phyloP scores from a whole-genome alignment of 2,888 invertebrate species.

The Epinotia nisella region DNA sequence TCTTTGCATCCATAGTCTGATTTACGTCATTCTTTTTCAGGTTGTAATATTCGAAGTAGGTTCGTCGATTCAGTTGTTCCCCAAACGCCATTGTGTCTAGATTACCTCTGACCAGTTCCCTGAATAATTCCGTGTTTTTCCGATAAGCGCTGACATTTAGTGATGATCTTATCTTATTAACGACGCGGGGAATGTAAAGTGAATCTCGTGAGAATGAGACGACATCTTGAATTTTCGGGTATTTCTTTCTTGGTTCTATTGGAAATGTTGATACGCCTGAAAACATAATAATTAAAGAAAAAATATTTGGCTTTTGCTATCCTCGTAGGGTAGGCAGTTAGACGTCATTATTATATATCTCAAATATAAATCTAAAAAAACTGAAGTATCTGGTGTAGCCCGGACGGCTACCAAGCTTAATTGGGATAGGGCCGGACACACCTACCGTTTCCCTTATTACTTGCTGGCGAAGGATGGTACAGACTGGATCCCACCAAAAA shows the following conservation, averaged over 20 bases:
- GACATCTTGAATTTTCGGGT: slow-evolving; percentile 11
- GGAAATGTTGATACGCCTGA: background rate
- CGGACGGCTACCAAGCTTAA: no score
- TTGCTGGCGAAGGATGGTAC: no score
- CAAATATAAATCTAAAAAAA: no score
- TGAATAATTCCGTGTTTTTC: background rate
- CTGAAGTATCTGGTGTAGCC: no score
- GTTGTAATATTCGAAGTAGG: background rate
- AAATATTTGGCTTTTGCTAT: no score
- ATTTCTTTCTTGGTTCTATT: background rate
- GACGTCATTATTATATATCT: no score
- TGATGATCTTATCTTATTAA: background rate
- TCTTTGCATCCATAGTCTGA: background rate
- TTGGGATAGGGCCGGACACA: no score
- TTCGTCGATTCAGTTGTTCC: background rate
- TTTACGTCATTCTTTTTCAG: fast-evolving
- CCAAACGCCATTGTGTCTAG: background rate
- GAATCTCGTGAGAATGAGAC: background rate
- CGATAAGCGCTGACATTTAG: background rate
- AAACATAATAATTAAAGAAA: background rate
- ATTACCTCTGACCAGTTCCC: background rate
- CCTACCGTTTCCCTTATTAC: no score
- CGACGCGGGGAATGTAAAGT: background rate
- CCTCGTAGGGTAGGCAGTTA: no score
- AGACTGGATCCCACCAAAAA: no score